These are phyloP conservation scores for Oasisia sp. DNA, from an alignment of 2,888 invertebrate species.

Conservation along the genomic window DNA sequence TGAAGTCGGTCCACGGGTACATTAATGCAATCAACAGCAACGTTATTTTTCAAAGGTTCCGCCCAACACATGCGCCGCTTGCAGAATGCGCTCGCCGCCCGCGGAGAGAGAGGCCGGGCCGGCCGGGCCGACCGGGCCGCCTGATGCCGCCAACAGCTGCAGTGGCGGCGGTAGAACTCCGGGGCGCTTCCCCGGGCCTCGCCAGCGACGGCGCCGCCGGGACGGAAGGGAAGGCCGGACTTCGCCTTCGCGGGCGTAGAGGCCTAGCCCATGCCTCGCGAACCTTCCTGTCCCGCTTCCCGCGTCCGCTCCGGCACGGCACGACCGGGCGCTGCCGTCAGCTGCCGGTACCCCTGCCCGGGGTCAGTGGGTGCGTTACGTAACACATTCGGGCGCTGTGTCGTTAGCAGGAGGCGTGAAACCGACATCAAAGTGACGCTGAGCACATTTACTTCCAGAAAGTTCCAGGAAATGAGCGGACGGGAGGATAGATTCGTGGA, in stretches of 20 bases:
- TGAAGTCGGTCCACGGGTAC: not conserved
- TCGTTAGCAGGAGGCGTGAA: not conserved
- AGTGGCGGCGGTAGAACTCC: not conserved
- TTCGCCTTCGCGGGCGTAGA: not conserved
- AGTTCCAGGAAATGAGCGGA: not conserved
- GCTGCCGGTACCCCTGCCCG: not conserved
- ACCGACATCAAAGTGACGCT: not conserved
- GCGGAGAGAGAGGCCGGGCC: not conserved
- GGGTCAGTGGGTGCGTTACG: not conserved
- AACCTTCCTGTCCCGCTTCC: not conserved
- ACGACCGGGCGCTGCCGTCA: not conserved
- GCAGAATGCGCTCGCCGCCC: not conserved
- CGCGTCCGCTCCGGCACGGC: not conserved
- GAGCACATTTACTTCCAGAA: not conserved
- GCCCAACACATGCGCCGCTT: not conserved
- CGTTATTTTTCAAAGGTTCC: not conserved
- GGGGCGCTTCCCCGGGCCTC: not conserved
- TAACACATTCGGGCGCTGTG: not conserved
- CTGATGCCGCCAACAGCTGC: not conserved
- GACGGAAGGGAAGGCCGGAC: not conserved
- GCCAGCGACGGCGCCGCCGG: not conserved
- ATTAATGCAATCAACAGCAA: not conserved
- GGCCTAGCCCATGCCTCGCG: not conserved
- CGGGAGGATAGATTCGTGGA: not conserved
- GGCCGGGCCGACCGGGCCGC: not conserved